Percentiles rank a stretch among this genome's conserved stretches.
phyloP scores from a whole-genome alignment of 2,888 invertebrate genomes.

The Dicyrtoma fusca region DNA sequence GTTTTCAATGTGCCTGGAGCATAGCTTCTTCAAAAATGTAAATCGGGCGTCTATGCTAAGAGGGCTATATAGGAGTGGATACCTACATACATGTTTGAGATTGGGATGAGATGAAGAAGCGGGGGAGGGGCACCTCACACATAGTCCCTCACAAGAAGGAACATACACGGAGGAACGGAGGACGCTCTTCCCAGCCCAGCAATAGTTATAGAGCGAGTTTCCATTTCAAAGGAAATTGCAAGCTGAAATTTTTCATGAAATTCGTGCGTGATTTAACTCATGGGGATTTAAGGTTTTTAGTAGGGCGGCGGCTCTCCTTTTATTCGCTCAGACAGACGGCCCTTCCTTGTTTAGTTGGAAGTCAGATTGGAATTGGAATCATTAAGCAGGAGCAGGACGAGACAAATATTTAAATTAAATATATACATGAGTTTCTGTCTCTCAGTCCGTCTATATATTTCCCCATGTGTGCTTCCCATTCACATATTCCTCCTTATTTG shows the following conservation, averaged over 20 bases:
- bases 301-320: constrained; percentile 37
- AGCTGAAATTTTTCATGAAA: constrained; percentile 52
- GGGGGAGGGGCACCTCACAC: too few species aligned
- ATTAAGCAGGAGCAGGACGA: constrained; percentile 45
- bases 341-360: constrained; percentile 37
- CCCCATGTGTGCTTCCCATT: background rate
- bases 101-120: too few species aligned
- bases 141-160: background rate
- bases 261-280: constrained; percentile 54
- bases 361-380: constrained; percentile 44
- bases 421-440: constrained; percentile 2
- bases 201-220: constrained; percentile 36
- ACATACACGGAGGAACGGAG: background rate
- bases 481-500: background rate
- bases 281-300: constrained; percentile 43
- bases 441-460: constrained; percentile 14
- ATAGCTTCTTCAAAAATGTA: too few species aligned
- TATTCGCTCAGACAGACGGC: constrained; percentile 25
- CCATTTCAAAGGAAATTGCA: constrained; percentile 46
- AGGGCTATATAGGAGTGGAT: too few species aligned
- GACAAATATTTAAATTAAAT: constrained; percentile 55
- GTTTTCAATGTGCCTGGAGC: too few species aligned
- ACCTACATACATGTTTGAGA: too few species aligned
- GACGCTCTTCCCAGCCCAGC: background rate
- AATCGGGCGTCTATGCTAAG: too few species aligned